Evolutionary conservation across 2,797 vertebrate genomes (phyloP), one percentile per base, ranked within the genome.

Genomic region (Acanthurus lineatus): DNA sequence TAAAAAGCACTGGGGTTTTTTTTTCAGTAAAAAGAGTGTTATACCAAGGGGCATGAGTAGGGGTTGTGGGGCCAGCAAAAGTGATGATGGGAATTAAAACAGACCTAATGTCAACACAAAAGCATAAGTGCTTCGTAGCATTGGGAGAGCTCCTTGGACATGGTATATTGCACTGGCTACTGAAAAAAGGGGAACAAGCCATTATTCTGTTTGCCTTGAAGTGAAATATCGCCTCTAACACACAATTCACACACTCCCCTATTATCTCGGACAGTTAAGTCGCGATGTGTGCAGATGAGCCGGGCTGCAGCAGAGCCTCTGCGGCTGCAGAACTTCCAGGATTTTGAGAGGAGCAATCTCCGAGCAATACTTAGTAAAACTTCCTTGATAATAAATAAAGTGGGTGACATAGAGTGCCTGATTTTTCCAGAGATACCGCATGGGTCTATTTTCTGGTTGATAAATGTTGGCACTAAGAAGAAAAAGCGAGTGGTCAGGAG

Each of bases 81-180:
- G 78, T 73, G 79, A 82, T 85, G 82, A 90, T 81, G 82, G 73
- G 86, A 92, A 91, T 90, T 89, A 90, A 90, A 91, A 90, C 57
- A 75, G 81, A 84, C 75, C 82, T 75, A 79, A 82, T 86, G 85
- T 91, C 80, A 87, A 92, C 82, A 88, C 71, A 73, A 82, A 84
- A 80, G 70, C 64, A 48, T 2, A 56, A 83, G 69, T 42, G 70
- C 68, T 83, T 69, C 67, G 75, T 48, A 82, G 76, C 75, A 77
- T n/a, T 32, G 58, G 65, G 60, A 67, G 32, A 66, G 53, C 75
- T 79, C 67, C 83, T 70, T 83, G 75, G 77, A 82, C 79, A 71
- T 68, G 65, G 2, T 74, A 77, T 76, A 83, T 59, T 82, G 74
- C 84, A 77, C 58, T 67, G 75, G 86, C 72, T 57, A 71, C 63